A percentile compares a stretch with the other conserved stretches of the same genome.
phyloP scores from a whole-genome alignment of 1,140 invertebrate genomes.

The Pseudomyrmex dendroicus region DNA sequence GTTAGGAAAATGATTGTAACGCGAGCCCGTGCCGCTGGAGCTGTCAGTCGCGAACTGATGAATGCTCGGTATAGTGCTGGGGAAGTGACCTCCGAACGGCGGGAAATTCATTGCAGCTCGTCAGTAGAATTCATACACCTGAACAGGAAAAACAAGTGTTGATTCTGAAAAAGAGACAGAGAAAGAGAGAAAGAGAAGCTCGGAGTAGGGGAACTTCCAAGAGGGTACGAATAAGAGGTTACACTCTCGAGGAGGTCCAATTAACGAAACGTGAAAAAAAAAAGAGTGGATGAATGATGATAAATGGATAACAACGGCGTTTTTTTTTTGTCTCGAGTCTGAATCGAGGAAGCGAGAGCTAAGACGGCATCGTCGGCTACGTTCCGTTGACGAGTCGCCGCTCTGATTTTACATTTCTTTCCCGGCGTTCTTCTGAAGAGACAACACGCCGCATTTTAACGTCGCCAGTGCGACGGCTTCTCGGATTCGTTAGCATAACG shows the following conservation, averaged over 20 bases:
- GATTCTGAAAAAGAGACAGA: neutral
- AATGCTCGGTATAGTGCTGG: slow-evolving; percentile 87
- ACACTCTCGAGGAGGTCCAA: neutral
- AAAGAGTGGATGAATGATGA: neutral
- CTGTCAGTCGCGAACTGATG: slow-evolving; percentile 88
- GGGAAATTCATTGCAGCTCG: slow-evolving; percentile 88
- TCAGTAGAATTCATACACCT: slow-evolving; percentile 81
- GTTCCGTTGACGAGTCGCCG: neutral
- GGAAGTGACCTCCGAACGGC: slow-evolving; percentile 88
- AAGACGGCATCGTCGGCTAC: slow-evolving; percentile 3
- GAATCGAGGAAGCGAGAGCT: neutral
- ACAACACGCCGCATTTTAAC: neutral
- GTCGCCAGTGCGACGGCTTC: neutral
- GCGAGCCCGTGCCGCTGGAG: slow-evolving; percentile 82
- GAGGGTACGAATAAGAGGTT: neutral
- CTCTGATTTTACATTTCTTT: neutral
- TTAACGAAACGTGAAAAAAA: neutral
- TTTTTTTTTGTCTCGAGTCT: neutral
- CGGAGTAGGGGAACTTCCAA: neutral
- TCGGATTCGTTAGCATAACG: slow-evolving; percentile 1
- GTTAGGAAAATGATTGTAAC: slow-evolving; percentile 85
- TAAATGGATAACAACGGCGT: neutral
- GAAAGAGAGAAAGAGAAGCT: no score
- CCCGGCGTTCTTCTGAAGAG: neutral
- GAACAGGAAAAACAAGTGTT: slow-evolving; percentile 37